Evolutionary conservation across 92 coral and sea anemone species (phyloP), one percentile per base, ranked within the genome.

Genomic region (Phenganax marumi): DNA sequence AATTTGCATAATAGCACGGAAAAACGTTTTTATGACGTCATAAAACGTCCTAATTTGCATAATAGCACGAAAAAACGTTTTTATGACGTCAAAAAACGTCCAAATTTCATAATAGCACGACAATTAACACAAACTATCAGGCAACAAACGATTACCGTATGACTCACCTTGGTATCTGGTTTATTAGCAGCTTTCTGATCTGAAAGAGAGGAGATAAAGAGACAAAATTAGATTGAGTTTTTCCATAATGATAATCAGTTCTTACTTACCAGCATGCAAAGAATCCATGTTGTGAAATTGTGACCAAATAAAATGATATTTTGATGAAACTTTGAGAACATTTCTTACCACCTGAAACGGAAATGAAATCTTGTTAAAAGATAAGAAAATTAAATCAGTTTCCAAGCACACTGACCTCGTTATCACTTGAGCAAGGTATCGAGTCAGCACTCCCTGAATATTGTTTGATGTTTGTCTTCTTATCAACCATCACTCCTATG

Each of bases 381-480:
- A n/a, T n/a, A n/a, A n/a, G n/a, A n/a, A n/a, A n/a, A n/a, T n/a
- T 17, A 18, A 16, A 19, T 63, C 39, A 47, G 6, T 8, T 8
- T 7, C 0, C 12, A 21, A 56, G 0, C 5, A 16, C 18, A n/a
- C 82, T 48, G 78, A 93, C 97, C 89, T 93, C 90, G 63, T 90
- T 85, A 90, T 91, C 97, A 39, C 92, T 84, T 47, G 89, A 68
- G 73, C 93, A 90, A 17, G 91, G 75, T 43, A 93, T 53, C 0
- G 88, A 84, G 74, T 93, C 90, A 4, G 88, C 88, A 14, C 92
- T 81, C 5, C 91, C 91, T 22, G 82, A 54, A 18, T 54, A 76
- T 11, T 76, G 81, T 50, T 76, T 76, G 65, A 76, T 56, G 33
- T 76, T 55, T 76, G 81, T 18, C 12, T 60, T 33, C n/a, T 68